Conservation (phyloP, 2,113 vertebrate genomes). For the Gallinago media region DNA sequence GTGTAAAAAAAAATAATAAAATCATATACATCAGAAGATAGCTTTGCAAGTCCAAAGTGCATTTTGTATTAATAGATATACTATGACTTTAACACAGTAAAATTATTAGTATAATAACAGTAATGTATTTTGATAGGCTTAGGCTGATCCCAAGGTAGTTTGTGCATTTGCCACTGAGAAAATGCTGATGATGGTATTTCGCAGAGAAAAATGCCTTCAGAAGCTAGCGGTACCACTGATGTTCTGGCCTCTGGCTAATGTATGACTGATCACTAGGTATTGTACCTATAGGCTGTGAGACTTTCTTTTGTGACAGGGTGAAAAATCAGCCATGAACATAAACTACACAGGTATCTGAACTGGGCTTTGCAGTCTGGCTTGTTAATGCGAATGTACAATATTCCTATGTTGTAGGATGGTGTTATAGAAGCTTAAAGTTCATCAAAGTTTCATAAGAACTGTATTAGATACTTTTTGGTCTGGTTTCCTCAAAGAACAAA, state of each 20-base stretch:
- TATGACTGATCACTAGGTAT: slow-evolving; percentile 59
- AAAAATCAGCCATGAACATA: background rate
- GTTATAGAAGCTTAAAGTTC: background rate
- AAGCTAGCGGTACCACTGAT: background rate
- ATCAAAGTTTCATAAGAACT: background rate
- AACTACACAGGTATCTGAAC: background rate
- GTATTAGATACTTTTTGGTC: background rate
- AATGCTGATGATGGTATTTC: background rate
- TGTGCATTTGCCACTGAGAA: slow-evolving; percentile 29
- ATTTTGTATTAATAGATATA: background rate
- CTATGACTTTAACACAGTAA: background rate
- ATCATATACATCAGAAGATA: background rate
- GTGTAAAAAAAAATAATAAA: background rate
- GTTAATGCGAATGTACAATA: background rate
- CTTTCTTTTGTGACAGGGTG: background rate
- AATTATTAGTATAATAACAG: background rate
- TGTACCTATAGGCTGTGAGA: background rate
- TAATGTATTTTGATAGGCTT: background rate
- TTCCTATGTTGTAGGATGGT: background rate
- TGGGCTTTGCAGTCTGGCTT: background rate
- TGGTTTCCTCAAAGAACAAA: background rate
- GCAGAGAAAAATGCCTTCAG: background rate
- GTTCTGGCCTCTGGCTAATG: slow-evolving; percentile 25
- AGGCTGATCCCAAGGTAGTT: slow-evolving; percentile 49
- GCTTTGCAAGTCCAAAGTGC: background rate